Evolutionary conservation across 2,797 vertebrate genomes (phyloP).

Genomic region (Avahi laniger): DNA sequence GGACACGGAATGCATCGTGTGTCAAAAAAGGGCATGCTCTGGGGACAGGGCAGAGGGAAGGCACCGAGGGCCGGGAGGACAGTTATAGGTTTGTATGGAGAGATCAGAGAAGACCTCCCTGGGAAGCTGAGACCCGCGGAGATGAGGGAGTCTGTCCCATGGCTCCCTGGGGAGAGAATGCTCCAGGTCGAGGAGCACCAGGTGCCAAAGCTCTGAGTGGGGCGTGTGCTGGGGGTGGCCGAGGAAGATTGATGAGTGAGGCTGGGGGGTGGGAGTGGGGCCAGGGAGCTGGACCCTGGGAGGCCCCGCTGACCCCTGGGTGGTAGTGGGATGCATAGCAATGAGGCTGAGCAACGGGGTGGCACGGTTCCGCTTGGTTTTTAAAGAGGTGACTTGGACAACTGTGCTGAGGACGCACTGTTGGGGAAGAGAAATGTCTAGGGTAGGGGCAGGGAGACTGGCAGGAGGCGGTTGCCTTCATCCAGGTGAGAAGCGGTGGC

Average conservation of each 20-base stretch:
- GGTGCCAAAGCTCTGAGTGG: neutral
- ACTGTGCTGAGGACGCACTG: neutral
- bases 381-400: neutral
- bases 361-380: neutral
- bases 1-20: neutral
- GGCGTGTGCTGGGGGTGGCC: accelerated
- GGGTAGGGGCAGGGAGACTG: neutral
- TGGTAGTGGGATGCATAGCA: neutral
- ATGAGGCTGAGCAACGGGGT: neutral
- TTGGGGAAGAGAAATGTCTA: neutral
- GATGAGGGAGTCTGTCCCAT: neutral
- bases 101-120: neutral
- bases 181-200: neutral
- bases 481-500: too few species aligned
- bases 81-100: neutral
- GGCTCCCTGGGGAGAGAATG: neutral
- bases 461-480: neutral
- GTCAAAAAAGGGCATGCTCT: neutral
- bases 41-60: accelerated
- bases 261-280: accelerated
- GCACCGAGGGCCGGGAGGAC: accelerated
- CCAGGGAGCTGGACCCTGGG: accelerated
- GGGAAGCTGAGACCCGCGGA: neutral
- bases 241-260: neutral
- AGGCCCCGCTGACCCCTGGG: neutral